Base-by-base conservation (phyloP, 2,797 vertebrate genomes). In the Gobionotothen gibberifrons region DNA sequence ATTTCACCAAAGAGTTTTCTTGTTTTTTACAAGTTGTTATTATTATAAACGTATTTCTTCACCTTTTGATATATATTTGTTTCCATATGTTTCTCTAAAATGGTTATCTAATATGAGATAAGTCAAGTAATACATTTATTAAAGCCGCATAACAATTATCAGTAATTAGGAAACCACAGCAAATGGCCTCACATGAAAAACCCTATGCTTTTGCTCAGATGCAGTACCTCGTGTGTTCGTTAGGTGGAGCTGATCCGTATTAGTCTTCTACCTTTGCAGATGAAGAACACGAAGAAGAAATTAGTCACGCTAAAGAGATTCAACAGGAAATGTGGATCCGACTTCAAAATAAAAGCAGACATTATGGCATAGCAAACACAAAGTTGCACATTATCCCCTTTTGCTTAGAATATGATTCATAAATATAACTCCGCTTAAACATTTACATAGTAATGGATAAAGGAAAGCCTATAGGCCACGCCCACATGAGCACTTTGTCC, bases 291-390 rank as follows among this genome's bases (percentile, higher is more conserved):
- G n/a, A 78, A 13, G 22, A 52, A 19, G 14, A 26, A 21, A 7
- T 2, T 2, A 15, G 7, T 26, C 17, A 54, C 21, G 16, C 1
- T 29, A 3, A 7, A 2, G 2, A 3, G 2, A n/a, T 14, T 9
- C 16, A 64, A 12, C 3, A 56, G 10, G 56, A 46, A 54, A 67
- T 12, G 6, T 5, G 0, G 16, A 17, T 17, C 2, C 2, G 1
- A 21, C 39, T 63, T 72, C 61, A 40, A 74, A 78, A 55, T 72
- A 76, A 78, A 74, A 52, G 2, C 3, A 29, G 9, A 10, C 16
- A 9, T 40, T 0, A 9, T 9, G 42, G 5, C 5, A 26, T 1
- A n/a, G 49, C 51, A 3, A n/a, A 46, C 7, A 2, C 32, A 8
- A 6, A 21, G 4, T 43, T 8, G 9, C 26, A 52, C 9, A 12